Conservation (phyloP, 1,140 invertebrate species). For the Ptiloglossa arizonensis region DNA sequence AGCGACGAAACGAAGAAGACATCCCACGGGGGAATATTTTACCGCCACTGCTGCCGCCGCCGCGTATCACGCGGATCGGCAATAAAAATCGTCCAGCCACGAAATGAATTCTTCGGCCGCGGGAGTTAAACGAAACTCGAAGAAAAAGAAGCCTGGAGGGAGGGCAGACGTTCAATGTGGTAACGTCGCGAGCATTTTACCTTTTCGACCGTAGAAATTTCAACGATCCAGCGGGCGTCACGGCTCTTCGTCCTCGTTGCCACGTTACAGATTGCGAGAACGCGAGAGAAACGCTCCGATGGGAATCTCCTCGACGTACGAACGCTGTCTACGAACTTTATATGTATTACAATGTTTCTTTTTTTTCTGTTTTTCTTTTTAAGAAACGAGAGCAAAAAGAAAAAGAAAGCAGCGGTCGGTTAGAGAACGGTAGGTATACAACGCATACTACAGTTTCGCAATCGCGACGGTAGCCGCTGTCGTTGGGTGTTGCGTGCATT, state of each 20-base stretch:
- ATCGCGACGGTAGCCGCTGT: not conserved
- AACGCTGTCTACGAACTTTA: too few species aligned
- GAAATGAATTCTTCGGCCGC: constrained; percentile 57
- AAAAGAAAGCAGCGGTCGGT: too few species aligned
- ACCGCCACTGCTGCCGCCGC: not conserved
- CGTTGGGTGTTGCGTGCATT: constrained; percentile 19
- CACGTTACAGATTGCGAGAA: too few species aligned
- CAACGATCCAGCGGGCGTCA: not conserved
- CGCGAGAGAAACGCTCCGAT: too few species aligned
- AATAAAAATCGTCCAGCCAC: constrained; percentile 65
- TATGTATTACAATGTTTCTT: too few species aligned
- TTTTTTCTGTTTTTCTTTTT: too few species aligned
- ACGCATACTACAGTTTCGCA: too few species aligned
- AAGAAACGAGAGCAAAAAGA: too few species aligned
- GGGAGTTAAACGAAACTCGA: constrained; percentile 22
- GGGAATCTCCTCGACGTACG: too few species aligned
- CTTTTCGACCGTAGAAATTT: constrained; percentile 21
- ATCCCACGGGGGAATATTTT: constrained; percentile 21
- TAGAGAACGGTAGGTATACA: too few species aligned
- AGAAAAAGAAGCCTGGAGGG: not conserved
- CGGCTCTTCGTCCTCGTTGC: too few species aligned
- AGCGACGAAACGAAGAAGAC: not conserved
- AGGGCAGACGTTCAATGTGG: not conserved
- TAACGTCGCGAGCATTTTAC: not conserved
- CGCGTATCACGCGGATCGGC: constrained; percentile 51